Base-by-base conservation (phyloP, 2,113 vertebrate species). In the Cochlearius cochlearius region DNA sequence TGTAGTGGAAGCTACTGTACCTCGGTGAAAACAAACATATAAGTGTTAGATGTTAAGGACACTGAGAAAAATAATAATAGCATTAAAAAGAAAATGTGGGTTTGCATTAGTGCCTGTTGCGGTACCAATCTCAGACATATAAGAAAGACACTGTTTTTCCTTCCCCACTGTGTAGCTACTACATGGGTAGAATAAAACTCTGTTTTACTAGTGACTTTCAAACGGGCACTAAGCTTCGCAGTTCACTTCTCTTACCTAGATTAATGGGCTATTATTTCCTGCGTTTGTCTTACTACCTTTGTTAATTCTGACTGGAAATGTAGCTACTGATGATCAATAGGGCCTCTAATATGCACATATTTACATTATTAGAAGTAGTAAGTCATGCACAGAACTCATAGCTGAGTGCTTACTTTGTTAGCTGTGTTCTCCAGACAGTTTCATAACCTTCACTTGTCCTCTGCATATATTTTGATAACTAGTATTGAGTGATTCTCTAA, bases 391-490 rank as follows among this genome's bases (percentile, higher is more conserved):
- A 96, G 73, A 76, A 69, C 38, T 87, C 64, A 30, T 3, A 78
- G 49, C 64, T 79, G 19, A 91, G 66, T 82, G 66, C 82, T 91
- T 47, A 76, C 90, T 95, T 92, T 94, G 73, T 84, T 59, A 68
- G 52, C 76, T 72, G 18, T 63, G 60, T 23, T 94, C 79, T 89
- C 43, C 56, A 68, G 41, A 69, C 59, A 69, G 16, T 84, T 94
- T 72, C 3, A 1, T 75, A 94, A 96, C 95, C 93, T 97, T 94
- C 94, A 85, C 59, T 47, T 92, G 80, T 89, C 91, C 94, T 95
- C 84, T 80, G 84, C 83, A 67, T 82, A 59, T 56, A 85, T 92
- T 96, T 94, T 95, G 66, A n/a, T 94, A 97, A 97, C 84, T 77
- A 80, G 67, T 89, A 96, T 91, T 93, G 95, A 97, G 69, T 93